phyloP scores from a whole-genome alignment of 2,888 invertebrate species.

The Ichneumoninae sp. region DNA sequence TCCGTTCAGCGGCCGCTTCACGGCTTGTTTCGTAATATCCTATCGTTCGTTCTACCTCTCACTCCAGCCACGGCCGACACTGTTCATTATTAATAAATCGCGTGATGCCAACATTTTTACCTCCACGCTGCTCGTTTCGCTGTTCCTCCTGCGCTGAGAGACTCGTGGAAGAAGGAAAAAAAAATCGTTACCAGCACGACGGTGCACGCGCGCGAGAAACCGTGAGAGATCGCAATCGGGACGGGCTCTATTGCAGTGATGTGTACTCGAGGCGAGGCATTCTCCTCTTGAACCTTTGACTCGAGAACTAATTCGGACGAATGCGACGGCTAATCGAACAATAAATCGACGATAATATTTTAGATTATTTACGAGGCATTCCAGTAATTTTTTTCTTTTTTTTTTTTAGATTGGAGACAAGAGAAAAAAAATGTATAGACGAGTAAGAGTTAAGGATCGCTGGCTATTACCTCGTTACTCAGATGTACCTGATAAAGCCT shows the following conservation, averaged over 20 bases:
- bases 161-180: not conserved
- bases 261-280: not conserved
- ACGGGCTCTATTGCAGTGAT: not conserved
- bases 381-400: not conserved
- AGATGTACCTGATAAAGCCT: not conserved
- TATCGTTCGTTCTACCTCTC: slow-evolving; percentile 44
- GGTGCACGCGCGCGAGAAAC: not conserved
- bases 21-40: slow-evolving; percentile 60
- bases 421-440: not conserved
- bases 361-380: not conserved
- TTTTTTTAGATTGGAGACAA: not conserved
- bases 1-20: slow-evolving; percentile 11
- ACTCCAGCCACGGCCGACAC: slow-evolving; percentile 38
- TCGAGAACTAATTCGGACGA: not conserved
- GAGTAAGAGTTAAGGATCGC: not conserved
- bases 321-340: not conserved
- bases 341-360: not conserved
- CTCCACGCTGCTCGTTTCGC: slow-evolving; percentile 15
- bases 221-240: not conserved
- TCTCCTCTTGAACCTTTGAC: not conserved
- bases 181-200: slow-evolving; percentile 25
- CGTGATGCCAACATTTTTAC: slow-evolving; percentile 54
- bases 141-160: not conserved
- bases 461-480: not conserved
- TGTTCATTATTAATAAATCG: slow-evolving; percentile 65